phyloP scores from a whole-genome alignment of 92 coral and sea anemone species.

The Epizoanthus rinbou region DNA sequence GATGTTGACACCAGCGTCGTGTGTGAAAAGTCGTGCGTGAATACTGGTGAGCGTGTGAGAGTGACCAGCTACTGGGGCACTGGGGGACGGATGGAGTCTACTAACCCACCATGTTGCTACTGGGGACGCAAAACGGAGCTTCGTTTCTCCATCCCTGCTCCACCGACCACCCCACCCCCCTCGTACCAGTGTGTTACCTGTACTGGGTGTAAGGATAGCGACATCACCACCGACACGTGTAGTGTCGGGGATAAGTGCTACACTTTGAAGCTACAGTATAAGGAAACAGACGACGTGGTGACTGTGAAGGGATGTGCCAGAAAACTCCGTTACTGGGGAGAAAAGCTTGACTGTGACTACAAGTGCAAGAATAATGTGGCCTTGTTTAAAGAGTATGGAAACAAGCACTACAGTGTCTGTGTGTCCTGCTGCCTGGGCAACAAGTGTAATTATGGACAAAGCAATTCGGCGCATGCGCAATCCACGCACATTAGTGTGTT shows the following conservation, averaged over 20 bases:
- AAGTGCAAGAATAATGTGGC: constrained; percentile 52
- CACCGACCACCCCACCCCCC: constrained; percentile 60
- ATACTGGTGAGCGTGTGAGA: constrained; percentile 37
- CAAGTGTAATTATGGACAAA: constrained; percentile 49
- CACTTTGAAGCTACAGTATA: constrained; percentile 50
- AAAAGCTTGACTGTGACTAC: constrained; percentile 48
- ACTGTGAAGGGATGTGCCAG: constrained; percentile 58
- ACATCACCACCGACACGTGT: constrained; percentile 16
- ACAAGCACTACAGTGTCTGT: constrained; percentile 47
- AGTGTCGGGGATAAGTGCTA: constrained; percentile 55
- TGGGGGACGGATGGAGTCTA: constrained; percentile 41
- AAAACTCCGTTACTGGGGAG: constrained; percentile 54
- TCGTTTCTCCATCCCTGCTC: constrained; percentile 52
- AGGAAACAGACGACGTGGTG: constrained; percentile 32
- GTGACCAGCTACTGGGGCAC: constrained; percentile 48
- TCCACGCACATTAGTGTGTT: background rate
- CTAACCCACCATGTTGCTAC: constrained; percentile 49
- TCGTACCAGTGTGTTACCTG: constrained; percentile 48
- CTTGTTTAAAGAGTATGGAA: constrained; percentile 4
- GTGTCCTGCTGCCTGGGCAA: constrained; percentile 60
- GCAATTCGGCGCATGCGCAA: background rate
- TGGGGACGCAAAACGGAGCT: constrained; percentile 34
- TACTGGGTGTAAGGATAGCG: constrained; percentile 31
- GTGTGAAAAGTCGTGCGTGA: constrained; percentile 46
- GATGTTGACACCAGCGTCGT: constrained; percentile 17